Evolutionary conservation across 2,113 vertebrate species (phyloP).

Genomic region (Podiceps cristatus): DNA sequence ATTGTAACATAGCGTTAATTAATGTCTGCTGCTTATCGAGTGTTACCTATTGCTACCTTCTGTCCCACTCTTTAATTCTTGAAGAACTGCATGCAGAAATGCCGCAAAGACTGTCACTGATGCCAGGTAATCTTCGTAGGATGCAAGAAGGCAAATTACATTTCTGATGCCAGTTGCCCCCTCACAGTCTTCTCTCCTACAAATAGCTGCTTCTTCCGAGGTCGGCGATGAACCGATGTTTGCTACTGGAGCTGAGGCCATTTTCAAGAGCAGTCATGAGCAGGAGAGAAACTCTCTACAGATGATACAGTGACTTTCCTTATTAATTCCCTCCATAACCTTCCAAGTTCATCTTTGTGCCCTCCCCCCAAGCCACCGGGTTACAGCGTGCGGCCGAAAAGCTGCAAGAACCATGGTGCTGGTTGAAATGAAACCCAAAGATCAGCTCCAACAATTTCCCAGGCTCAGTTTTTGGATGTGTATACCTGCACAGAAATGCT

Average conservation of each 20-base stretch:
- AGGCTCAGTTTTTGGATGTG: background rate
- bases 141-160: background rate
- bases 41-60: background rate
- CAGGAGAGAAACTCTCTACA: background rate
- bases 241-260: background rate
- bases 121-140: background rate
- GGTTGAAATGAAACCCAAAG: background rate
- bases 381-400: accelerated
- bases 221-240: background rate
- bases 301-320: background rate
- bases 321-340: background rate
- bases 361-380: accelerated
- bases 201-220: background rate
- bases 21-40: constrained; percentile 43
- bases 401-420: accelerated
- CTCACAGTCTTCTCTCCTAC: background rate
- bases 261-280: background rate
- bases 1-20: constrained; percentile 55
- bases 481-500: accelerated
- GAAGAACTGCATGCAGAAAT: background rate
- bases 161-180: background rate
- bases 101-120: background rate
- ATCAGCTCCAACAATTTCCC: background rate
- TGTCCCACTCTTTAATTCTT: background rate
- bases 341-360: background rate